phyloP scores from a whole-genome alignment of 2,113 vertebrate species.

The Neotragus pygmaeus region DNA sequence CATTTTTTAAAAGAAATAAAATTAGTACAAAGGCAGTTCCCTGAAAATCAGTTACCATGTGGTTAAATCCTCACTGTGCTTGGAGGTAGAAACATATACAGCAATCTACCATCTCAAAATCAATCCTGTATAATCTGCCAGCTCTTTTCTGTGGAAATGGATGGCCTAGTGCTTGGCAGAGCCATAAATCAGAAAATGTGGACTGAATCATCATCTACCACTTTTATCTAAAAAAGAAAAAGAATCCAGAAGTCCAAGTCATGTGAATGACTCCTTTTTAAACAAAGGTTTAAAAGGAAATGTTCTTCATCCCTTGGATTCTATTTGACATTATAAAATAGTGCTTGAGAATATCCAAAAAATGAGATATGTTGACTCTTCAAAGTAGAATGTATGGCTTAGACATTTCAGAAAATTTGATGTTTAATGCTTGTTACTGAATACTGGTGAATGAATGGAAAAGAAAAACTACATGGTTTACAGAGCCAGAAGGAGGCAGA shows the following conservation, averaged over 20 bases:
- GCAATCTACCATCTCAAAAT: conserved; percentile 1
- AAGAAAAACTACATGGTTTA: not conserved
- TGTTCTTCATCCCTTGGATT: not conserved
- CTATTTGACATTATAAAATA: not conserved
- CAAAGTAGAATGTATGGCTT: not conserved
- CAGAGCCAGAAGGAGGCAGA: not conserved
- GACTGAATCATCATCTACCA: not conserved
- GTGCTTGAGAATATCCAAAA: not conserved
- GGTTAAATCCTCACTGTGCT: not conserved
- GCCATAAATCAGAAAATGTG: not conserved
- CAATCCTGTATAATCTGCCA: not conserved
- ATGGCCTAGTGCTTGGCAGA: not conserved
- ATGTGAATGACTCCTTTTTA: not conserved
- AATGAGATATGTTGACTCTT: not conserved
- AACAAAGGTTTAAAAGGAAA: not conserved
- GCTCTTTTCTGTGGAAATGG: not conserved
- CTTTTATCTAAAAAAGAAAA: conserved; percentile 22
- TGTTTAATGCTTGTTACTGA: not conserved
- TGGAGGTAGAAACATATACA: not conserved
- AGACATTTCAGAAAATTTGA: not conserved
- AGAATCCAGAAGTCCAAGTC: not conserved
- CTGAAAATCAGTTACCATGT: conserved; percentile 5
- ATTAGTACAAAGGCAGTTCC: not conserved
- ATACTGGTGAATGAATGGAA: not conserved
- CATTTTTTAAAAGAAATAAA: conserved; percentile 1